phyloP scores from a whole-genome alignment of 2,797 vertebrate species.

The Zenarchopterus dispar region DNA sequence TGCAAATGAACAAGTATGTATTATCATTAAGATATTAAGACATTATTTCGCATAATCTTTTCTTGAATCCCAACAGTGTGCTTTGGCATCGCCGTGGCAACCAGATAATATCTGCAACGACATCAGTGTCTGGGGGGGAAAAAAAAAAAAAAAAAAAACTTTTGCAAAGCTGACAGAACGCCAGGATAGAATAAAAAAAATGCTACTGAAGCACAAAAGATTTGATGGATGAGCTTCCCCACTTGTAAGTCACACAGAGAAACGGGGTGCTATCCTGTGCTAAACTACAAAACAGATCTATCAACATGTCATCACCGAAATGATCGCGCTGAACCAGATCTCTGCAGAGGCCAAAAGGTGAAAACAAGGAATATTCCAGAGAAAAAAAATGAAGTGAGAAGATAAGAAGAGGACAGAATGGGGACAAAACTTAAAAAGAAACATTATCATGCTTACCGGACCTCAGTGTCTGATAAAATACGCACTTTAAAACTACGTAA shows the following conservation, averaged over 20 bases:
- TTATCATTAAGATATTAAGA: too few species aligned
- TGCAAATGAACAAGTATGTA: too few species aligned
- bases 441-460: constrained; percentile 64
- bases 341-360: constrained; percentile 1
- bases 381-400: neutral
- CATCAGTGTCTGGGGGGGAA: constrained; percentile 31
- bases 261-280: neutral
- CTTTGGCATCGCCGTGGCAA: constrained; percentile 18
- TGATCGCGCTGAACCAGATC: neutral
- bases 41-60: constrained; percentile 18
- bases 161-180: constrained; percentile 41
- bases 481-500: constrained; percentile 35
- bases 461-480: constrained; percentile 55
- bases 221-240: constrained; percentile 25
- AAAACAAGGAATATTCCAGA: neutral
- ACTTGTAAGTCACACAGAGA: constrained; percentile 7
- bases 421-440: constrained; percentile 61
- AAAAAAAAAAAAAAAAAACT: too few species aligned
- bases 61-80: constrained; percentile 23
- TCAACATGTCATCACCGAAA: neutral
- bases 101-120: constrained; percentile 55
- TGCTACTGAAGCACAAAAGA: constrained; percentile 1
- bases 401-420: constrained; percentile 62
- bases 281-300: constrained; percentile 2
- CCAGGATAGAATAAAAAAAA: constrained; percentile 10